Conservation (phyloP, 2,888 invertebrate species). For the Synanthedon formicaeformis region DNA sequence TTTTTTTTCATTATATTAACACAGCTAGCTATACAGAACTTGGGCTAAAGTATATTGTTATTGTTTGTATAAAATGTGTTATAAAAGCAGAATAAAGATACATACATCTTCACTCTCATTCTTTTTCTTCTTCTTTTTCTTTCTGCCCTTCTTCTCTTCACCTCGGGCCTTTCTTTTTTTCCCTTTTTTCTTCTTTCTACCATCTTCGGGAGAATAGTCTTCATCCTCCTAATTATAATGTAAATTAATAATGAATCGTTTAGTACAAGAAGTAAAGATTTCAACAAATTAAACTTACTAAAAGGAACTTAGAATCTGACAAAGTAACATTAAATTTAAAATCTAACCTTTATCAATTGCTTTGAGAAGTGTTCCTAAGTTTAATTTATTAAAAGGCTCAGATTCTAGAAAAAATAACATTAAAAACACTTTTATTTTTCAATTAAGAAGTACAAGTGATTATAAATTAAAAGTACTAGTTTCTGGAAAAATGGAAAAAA, state of each 20-base stretch:
- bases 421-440: too few relatives aligned
- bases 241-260: too few relatives aligned
- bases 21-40: not conserved
- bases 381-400: too few relatives aligned
- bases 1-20: too few relatives aligned
- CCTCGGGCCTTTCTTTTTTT: slow-evolving; percentile 93
- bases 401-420: too few relatives aligned
- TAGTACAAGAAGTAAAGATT: not conserved
- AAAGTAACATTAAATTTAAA: too few relatives aligned
- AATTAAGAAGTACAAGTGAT: too few relatives aligned
- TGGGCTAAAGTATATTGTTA: not conserved
- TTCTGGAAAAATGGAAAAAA: too few relatives aligned
- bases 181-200: slow-evolving; percentile 90
- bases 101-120: slow-evolving; percentile 86
- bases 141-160: slow-evolving; percentile 92
- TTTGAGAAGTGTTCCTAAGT: too few relatives aligned
- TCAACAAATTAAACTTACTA: not conserved
- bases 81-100: slow-evolving; percentile 2
- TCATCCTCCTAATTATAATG: slow-evolving; percentile 77
- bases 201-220: slow-evolving; percentile 87
- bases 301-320: too few relatives aligned
- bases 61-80: not conserved
- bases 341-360: too few relatives aligned
- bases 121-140: slow-evolving; percentile 95
- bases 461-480: too few relatives aligned